Evolutionary conservation across 2,113 vertebrate species (phyloP).

Genomic region (Willisornis vidua): DNA sequence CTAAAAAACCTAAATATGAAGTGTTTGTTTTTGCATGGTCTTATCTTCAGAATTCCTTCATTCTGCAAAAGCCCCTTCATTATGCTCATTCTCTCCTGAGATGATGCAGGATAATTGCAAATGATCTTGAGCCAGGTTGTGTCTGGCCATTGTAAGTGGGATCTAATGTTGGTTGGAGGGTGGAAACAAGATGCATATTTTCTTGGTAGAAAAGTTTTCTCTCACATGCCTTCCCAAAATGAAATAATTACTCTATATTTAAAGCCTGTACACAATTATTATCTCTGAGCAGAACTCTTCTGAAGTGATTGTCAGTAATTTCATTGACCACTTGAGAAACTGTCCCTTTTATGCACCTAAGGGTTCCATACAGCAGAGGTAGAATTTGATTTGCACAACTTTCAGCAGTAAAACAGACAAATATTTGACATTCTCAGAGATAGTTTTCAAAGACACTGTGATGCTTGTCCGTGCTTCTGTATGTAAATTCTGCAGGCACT

Average conservation of each 20-base stretch:
- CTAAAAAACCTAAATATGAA: background rate
- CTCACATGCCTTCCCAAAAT: background rate
- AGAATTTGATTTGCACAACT: background rate
- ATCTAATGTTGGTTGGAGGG: background rate
- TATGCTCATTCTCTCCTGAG: background rate
- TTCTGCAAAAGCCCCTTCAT: background rate
- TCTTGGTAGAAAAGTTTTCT: background rate
- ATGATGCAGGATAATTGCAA: background rate
- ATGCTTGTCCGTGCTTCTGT: background rate
- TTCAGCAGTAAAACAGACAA: background rate
- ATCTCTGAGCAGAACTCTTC: background rate
- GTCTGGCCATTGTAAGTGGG: background rate
- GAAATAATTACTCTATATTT: background rate
- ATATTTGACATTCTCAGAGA: background rate
- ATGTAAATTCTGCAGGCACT: background rate
- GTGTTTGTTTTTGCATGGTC: background rate
- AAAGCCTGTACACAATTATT: background rate
- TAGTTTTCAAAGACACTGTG: background rate
- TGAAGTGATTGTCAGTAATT: background rate
- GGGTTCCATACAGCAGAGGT: background rate
- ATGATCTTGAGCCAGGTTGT: background rate
- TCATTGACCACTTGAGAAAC: background rate
- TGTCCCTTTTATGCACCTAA: background rate
- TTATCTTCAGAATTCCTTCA: background rate
- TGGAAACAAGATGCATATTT: background rate